Base-by-base conservation (phyloP, 1,140 invertebrate species). In the Zeugodacus cucurbitae region DNA sequence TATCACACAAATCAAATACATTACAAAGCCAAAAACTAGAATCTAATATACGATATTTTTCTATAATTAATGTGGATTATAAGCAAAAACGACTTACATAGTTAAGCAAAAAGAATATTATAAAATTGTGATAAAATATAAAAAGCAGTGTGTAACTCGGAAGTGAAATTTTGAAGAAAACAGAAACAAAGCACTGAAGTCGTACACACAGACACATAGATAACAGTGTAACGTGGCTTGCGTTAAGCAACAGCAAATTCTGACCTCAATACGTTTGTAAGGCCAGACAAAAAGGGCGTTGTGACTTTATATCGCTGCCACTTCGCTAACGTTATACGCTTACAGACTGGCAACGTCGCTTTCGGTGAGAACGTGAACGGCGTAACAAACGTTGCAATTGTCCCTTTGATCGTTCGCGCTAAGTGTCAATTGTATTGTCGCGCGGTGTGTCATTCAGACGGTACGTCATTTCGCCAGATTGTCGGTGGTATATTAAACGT, bases 11-110 rank as follows among this genome's bases (percentile, higher is more conserved):
- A 54, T 59, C 3, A 88, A 88, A 14, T 7, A 87, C 44, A 82
- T 48, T 26, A 82, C 74, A 82, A 82, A 82, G 74, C 74, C 74
- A 82, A 82, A 82, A 48, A 82, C n/a, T 82, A 82, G 34, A 82
- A 82, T n/a, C 11, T 48, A 48, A 82, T 41, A 20, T 41, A 82
- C 22, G 26, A 82, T 82, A 82, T 82, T 54, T 82, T 82, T 82
- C 41, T 82, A 82, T 82, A n/a, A 48, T 54, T 86, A 57, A 86
- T 26, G 29, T 57, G 37, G 29, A 57, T 86, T 34, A 86, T 86
- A 86, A 86, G 85, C 85, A 58, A 86, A 86, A 29, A 86, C 85
- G 57, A 86, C 48, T 59, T 86, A 59, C 32, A 86, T 58, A 58
- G 37, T 57, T 48, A 57, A 86, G 58, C 14, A 86, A 86, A 2